phyloP scores from a whole-genome alignment of 2,888 invertebrate genomes.

The Melanotus villosus region DNA sequence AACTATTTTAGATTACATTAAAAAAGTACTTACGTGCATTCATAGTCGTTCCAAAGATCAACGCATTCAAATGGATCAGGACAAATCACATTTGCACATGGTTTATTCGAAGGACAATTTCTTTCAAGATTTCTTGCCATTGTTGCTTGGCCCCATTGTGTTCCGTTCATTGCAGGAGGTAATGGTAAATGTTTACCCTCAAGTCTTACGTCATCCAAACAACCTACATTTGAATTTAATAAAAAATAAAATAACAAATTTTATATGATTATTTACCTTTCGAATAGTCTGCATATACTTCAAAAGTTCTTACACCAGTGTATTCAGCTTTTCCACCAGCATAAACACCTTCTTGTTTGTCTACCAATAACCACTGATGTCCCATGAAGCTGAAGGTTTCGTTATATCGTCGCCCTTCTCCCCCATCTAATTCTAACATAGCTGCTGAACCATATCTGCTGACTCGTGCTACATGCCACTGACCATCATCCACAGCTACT shows the following conservation, averaged over 20 bases:
- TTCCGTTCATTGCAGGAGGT: slow-evolving; percentile 95
- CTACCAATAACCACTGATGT: slow-evolving; percentile 93
- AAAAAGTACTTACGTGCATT: slow-evolving; percentile 94
- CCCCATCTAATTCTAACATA: slow-evolving; percentile 93
- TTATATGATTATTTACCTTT: slow-evolving; percentile 78
- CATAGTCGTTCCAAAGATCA: slow-evolving; percentile 98
- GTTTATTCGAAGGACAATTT: slow-evolving; percentile 95
- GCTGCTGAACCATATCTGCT: slow-evolving; percentile 94
- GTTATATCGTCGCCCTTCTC: slow-evolving; percentile 94
- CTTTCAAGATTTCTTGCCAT: slow-evolving; percentile 93
- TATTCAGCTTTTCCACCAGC: slow-evolving; percentile 97
- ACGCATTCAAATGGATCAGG: slow-evolving; percentile 95
- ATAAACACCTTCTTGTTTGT: slow-evolving; percentile 95
- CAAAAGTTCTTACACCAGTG: slow-evolving; percentile 93
- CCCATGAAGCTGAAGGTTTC: slow-evolving; percentile 93
- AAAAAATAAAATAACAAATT: slow-evolving; percentile 69
- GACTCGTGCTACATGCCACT: slow-evolving; percentile 96
- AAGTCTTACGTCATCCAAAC: slow-evolving; percentile 87
- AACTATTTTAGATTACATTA: too few species aligned
- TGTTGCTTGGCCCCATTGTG: slow-evolving; percentile 95
- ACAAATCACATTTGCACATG: slow-evolving; percentile 95
- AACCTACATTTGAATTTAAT: slow-evolving; percentile 70
- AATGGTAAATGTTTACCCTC: slow-evolving; percentile 96
- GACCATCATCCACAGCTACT: slow-evolving; percentile 93
- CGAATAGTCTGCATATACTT: slow-evolving; percentile 95